phyloP scores from a whole-genome alignment of 2,113 vertebrate species.

The Boulengeromyrus knoepffleri region DNA sequence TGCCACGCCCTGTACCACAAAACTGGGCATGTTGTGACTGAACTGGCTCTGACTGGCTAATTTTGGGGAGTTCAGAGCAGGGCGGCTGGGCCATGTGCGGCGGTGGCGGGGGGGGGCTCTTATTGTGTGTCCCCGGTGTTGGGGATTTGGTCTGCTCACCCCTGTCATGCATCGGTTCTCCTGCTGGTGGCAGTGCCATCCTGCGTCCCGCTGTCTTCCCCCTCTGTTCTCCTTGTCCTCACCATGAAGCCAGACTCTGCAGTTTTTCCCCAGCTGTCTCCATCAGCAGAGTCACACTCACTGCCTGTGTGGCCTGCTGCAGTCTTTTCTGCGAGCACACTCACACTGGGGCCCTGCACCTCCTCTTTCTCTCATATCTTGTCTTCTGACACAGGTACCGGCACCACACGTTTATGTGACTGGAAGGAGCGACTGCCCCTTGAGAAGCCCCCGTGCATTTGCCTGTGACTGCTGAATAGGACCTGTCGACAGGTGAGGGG shows the following conservation, averaged over 20 bases:
- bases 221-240: slow-evolving; percentile 39
- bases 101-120: not conserved
- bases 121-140: not conserved
- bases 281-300: slow-evolving; percentile 19
- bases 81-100: not conserved
- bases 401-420: slow-evolving; percentile 48
- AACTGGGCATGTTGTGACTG: not conserved
- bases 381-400: slow-evolving; percentile 46
- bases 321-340: not conserved
- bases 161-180: not conserved
- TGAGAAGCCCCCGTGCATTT: slow-evolving; percentile 31
- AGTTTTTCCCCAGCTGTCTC: slow-evolving; percentile 15
- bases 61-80: not conserved
- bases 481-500: slow-evolving; percentile 58
- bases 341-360: not conserved
- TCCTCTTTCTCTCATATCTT: not conserved
- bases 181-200: not conserved
- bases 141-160: not conserved
- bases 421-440: slow-evolving; percentile 45
- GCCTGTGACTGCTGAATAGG: slow-evolving; percentile 48
- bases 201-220: slow-evolving; percentile 23
- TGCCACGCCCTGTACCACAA: not conserved
- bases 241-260: slow-evolving; percentile 32
- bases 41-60: not conserved
- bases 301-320: not conserved